A percentile compares a stretch with the other conserved stretches of the same genome.
Conservation (phyloP, 2,797 vertebrate species). For the Tiaroga cobitis region DNA sequence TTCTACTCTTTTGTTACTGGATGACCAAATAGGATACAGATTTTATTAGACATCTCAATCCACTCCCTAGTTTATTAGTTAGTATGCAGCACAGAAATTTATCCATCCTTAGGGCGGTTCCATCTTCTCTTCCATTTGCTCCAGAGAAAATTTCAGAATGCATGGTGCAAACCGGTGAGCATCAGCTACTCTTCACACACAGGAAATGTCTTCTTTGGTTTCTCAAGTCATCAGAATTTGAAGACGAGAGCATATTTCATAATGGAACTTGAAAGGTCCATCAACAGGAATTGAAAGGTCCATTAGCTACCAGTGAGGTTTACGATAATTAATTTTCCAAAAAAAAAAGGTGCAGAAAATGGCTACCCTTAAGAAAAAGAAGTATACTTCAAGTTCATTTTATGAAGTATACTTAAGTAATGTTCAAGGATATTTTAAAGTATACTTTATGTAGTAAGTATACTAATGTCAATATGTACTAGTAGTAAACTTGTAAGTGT, state of each 20-base stretch:
- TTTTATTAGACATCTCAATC: background rate
- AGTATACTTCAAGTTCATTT: too few species aligned
- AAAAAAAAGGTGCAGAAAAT: background rate
- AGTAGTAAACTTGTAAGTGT: too few species aligned
- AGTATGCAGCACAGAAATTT: background rate
- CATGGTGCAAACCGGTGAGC: background rate
- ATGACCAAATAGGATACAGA: background rate
- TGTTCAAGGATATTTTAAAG: too few species aligned
- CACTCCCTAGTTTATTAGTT: background rate
- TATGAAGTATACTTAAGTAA: too few species aligned
- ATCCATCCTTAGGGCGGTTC: background rate
- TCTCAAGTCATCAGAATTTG: constrained; percentile 2
- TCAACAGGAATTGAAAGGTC: background rate
- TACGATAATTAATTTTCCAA: background rate
- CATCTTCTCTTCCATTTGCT: background rate
- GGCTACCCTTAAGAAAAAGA: too few species aligned
- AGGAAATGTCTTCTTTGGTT: background rate
- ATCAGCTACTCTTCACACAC: background rate
- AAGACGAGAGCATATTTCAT: background rate
- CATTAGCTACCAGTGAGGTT: background rate
- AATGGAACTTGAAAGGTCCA: background rate
- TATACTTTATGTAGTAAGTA: too few species aligned
- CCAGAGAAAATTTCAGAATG: background rate
- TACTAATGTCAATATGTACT: too few species aligned
- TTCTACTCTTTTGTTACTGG: background rate